Evolutionary conservation across 2,113 vertebrate species (phyloP).

Genomic region (Conger conger): DNA sequence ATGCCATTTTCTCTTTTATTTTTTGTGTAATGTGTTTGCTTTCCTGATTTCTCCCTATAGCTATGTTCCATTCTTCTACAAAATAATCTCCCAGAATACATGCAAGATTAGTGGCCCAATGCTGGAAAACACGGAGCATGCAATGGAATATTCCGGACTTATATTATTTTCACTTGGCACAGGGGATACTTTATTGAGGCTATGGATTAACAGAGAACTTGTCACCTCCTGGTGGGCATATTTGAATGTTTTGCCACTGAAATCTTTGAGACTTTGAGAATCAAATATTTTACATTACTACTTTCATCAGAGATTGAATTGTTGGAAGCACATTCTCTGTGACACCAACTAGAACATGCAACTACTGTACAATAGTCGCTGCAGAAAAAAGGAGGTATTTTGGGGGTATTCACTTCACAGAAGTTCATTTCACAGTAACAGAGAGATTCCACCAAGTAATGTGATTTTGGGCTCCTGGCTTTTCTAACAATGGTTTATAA

Average conservation of each 20-base stretch:
- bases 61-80: too few relatives aligned
- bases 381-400: not conserved
- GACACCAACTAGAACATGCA: not conserved
- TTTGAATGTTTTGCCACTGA: not conserved
- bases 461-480: not conserved
- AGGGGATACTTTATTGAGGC: not conserved
- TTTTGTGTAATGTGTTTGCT: not conserved
- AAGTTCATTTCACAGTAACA: constrained; percentile 15
- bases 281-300: not conserved
- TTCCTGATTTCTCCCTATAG: not conserved
- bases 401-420: not conserved
- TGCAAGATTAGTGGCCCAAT: too few relatives aligned
- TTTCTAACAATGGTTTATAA: not conserved
- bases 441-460: not conserved
- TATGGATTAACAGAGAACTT: not conserved
- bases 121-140: not conserved
- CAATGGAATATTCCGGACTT: not conserved
- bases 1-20: not conserved
- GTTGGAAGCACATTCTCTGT: not conserved
- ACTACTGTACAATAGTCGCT: not conserved
- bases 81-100: too few relatives aligned
- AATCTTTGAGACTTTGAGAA: not conserved
- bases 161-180: not conserved
- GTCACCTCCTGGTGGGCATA: not conserved
- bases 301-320: not conserved